Percentiles rank a stretch among this genome's conserved stretches.
Evolutionary conservation across 2,888 invertebrate species (phyloP).

Genomic region (Scaptomyza polygonia): DNA sequence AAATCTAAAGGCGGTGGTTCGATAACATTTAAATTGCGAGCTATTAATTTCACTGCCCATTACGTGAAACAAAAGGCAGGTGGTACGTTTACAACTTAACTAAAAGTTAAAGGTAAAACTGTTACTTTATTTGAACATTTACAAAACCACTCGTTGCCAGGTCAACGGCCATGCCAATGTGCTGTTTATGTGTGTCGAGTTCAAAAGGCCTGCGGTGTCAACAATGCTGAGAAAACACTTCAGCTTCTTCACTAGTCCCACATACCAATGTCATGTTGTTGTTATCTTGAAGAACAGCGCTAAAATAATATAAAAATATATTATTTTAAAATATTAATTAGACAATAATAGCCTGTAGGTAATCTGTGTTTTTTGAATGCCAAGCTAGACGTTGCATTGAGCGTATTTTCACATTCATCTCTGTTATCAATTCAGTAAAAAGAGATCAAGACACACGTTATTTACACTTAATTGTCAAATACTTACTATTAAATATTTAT

Average conservation of each 20-base stretch:
- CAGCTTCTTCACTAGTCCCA: slow-evolving; percentile 38
- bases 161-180: slow-evolving; percentile 41
- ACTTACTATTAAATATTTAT: slow-evolving; percentile 10
- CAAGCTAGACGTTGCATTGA: slow-evolving; percentile 1
- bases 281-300: slow-evolving; percentile 37
- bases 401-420: slow-evolving; percentile 38
- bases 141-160: slow-evolving; percentile 19
- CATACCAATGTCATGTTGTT: slow-evolving; percentile 46
- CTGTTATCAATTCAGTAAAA: slow-evolving; percentile 33
- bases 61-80: background rate
- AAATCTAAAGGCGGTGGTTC: background rate
- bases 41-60: background rate
- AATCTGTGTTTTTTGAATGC: background rate
- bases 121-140: slow-evolving; percentile 13
- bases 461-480: slow-evolving; percentile 5
- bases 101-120: slow-evolving; percentile 19
- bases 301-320: background rate
- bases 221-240: slow-evolving; percentile 44
- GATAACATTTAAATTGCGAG: slow-evolving; percentile 2
- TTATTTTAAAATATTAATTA: slow-evolving; percentile 6
- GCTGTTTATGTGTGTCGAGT: slow-evolving; percentile 48
- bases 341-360: background rate
- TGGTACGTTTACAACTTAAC: slow-evolving; percentile 30
- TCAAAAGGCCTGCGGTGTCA: slow-evolving; percentile 48
- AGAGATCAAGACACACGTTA: background rate